These are phyloP conservation scores for Autographa pulchrina DNA, from an alignment of 2,888 invertebrate genomes.

Conservation along the genomic window DNA sequence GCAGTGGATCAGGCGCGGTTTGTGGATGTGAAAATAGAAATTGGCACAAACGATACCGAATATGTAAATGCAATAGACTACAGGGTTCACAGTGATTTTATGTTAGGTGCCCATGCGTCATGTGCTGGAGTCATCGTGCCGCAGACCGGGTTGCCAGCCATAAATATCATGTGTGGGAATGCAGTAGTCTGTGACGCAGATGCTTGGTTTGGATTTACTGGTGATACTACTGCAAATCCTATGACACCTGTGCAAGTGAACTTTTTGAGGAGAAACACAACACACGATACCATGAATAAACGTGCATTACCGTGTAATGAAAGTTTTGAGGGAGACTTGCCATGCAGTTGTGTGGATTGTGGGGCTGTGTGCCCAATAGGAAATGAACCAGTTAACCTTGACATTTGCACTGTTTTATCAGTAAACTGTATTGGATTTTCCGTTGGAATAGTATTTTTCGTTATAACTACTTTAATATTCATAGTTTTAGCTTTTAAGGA, in stretches of 20 bases:
- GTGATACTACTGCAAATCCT: slow-evolving; percentile 85
- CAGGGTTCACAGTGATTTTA: slow-evolving; percentile 90
- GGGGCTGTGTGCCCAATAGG: slow-evolving; percentile 89
- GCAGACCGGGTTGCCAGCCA: slow-evolving; percentile 92
- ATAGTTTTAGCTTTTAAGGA: slow-evolving; percentile 67
- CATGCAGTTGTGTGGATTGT: slow-evolving; percentile 95
- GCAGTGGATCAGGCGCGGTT: slow-evolving; percentile 91
- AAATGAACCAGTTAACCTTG: slow-evolving; percentile 77
- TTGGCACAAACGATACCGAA: slow-evolving; percentile 55
- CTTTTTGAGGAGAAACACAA: slow-evolving; percentile 83
- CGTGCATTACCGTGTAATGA: slow-evolving; percentile 89
- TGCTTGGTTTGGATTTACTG: slow-evolving; percentile 92
- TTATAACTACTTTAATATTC: slow-evolving; percentile 77
- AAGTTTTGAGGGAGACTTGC: slow-evolving; percentile 85
- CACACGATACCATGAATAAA: slow-evolving; percentile 81
- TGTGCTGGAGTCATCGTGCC: slow-evolving; percentile 94
- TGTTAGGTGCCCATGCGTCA: slow-evolving; percentile 92
- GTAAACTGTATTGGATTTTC: slow-evolving; percentile 91
- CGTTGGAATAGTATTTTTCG: slow-evolving; percentile 88
- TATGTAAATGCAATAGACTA: slow-evolving; percentile 87
- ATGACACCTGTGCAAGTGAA: slow-evolving; percentile 91
- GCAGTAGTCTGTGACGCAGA: slow-evolving; percentile 90
- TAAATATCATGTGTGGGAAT: slow-evolving; percentile 94
- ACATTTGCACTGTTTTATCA: slow-evolving; percentile 88
- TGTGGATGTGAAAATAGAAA: slow-evolving; percentile 66